These are phyloP conservation scores for Numenius phaeopus DNA, from an alignment of 2,797 vertebrate genomes.

Conservation along the genomic window DNA sequence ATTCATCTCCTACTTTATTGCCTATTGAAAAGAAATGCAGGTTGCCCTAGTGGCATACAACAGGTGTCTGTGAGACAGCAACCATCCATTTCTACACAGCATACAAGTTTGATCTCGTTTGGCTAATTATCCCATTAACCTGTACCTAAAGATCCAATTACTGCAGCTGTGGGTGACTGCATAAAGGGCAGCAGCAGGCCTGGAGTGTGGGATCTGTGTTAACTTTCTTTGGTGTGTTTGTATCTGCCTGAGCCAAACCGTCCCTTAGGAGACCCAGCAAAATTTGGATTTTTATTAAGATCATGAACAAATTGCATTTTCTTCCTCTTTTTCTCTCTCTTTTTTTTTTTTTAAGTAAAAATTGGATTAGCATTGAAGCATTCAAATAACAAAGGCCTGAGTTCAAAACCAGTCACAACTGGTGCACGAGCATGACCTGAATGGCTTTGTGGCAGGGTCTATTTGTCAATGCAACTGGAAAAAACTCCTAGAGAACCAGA, in stretches of 20 bases:
- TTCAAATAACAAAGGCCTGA: not conserved
- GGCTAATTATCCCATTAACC: conserved; percentile 83
- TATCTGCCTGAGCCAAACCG: not conserved
- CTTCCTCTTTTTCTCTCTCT: not conserved
- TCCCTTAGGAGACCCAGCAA: not conserved
- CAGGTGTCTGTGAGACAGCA: conserved; percentile 69
- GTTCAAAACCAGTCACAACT: not conserved
- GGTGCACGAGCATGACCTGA: not conserved
- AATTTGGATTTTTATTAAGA: not conserved
- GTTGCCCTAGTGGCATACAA: conserved; percentile 51
- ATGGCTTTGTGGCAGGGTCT: not conserved
- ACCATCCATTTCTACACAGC: conserved; percentile 70
- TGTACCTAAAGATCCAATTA: conserved; percentile 78
- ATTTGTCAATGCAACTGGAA: not conserved
- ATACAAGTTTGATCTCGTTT: conserved; percentile 73
- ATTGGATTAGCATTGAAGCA: not conserved
- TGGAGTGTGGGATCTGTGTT: not conserved
- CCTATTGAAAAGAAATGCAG: conserved; percentile 66
- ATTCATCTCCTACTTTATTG: conserved; percentile 74
- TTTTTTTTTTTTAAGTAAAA: not conserved
- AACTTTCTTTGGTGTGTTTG: not conserved
- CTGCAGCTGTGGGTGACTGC: conserved; percentile 73
- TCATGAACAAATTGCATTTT: not conserved
- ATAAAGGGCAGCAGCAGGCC: conserved; percentile 45
- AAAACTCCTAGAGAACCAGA: not conserved